A percentile compares a stretch with the other conserved stretches of the same genome.
Evolutionary conservation across 2,797 vertebrate genomes (phyloP).

Genomic region (Manis pentadactyla): DNA sequence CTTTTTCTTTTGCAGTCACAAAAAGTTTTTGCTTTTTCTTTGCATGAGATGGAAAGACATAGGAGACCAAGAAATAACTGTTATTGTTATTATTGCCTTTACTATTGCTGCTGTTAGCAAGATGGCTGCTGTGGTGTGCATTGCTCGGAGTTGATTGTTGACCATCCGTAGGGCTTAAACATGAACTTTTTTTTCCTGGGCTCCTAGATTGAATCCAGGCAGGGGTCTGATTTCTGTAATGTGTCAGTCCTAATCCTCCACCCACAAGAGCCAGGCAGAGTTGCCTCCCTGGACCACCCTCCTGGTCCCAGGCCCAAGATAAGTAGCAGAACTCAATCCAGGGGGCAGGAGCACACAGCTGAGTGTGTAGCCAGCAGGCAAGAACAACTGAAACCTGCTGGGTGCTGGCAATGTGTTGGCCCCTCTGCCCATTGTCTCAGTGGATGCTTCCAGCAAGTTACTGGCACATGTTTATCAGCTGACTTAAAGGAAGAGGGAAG

Average conservation of each 20-base stretch:
- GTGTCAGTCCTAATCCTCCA: neutral
- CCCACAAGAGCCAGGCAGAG: neutral
- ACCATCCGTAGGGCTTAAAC: neutral
- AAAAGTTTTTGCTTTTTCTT: neutral
- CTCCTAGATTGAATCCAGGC: neutral
- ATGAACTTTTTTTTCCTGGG: neutral
- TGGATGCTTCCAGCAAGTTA: neutral
- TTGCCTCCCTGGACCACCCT: neutral
- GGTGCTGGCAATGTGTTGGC: neutral
- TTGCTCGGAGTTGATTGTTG: too few relatives aligned
- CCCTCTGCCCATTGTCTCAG: neutral
- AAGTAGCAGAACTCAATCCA: neutral
- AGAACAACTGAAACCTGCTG: neutral
- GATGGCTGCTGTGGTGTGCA: fast-evolving
- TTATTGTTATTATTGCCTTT: neutral
- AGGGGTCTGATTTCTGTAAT: neutral
- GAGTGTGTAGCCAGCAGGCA: neutral
- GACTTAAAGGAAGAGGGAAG: neutral
- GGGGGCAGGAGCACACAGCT: fast-evolving
- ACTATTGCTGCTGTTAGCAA: neutral
- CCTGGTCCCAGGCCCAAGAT: neutral
- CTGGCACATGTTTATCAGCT: neutral
- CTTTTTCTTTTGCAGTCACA: neutral
- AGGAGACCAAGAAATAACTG: too few relatives aligned
- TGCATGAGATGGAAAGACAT: neutral